Conservation (phyloP, 2,888 invertebrate species). For the Microplitis manilae region DNA sequence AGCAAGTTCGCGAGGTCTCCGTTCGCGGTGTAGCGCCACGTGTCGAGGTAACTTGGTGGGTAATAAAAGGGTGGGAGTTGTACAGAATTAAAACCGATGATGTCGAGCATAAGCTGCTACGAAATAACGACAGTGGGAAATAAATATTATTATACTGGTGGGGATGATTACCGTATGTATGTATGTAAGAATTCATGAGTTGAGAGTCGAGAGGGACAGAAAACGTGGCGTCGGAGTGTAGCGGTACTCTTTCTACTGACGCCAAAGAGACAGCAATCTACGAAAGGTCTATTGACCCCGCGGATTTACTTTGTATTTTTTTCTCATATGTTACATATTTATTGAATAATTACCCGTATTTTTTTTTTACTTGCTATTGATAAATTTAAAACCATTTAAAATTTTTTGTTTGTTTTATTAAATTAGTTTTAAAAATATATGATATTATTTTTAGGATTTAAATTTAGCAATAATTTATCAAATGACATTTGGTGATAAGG, state of each 20-base stretch:
- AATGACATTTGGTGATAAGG: not conserved
- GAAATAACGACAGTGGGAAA: slow-evolving; percentile 13
- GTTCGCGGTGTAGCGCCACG: slow-evolving; percentile 66
- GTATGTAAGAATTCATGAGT: not conserved
- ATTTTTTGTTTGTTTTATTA: not conserved
- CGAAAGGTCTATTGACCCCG: slow-evolving; percentile 68
- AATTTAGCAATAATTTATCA: not conserved
- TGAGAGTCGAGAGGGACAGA: slow-evolving; percentile 51
- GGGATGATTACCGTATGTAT: slow-evolving; percentile 26
- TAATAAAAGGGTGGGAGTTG: slow-evolving; percentile 47
- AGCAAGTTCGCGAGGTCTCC: slow-evolving; percentile 70
- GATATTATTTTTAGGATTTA: not conserved
- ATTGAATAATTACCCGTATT: too few species aligned
- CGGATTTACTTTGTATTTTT: not conserved
- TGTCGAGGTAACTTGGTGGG: slow-evolving; percentile 56
- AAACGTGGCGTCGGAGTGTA: slow-evolving; percentile 66
- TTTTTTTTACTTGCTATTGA: too few species aligned
- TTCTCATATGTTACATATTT: too few species aligned
- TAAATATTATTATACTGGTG: slow-evolving; percentile 20
- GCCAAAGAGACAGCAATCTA: slow-evolving; percentile 62
- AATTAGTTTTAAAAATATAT: not conserved
- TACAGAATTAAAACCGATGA: slow-evolving; percentile 26
- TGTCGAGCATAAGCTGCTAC: slow-evolving; percentile 1
- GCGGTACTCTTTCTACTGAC: slow-evolving; percentile 69
- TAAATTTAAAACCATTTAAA: too few species aligned